These are phyloP conservation scores for Speoplatyrhinus poulsoni DNA, from an alignment of 2,113 vertebrate species.

Conservation along the genomic window DNA sequence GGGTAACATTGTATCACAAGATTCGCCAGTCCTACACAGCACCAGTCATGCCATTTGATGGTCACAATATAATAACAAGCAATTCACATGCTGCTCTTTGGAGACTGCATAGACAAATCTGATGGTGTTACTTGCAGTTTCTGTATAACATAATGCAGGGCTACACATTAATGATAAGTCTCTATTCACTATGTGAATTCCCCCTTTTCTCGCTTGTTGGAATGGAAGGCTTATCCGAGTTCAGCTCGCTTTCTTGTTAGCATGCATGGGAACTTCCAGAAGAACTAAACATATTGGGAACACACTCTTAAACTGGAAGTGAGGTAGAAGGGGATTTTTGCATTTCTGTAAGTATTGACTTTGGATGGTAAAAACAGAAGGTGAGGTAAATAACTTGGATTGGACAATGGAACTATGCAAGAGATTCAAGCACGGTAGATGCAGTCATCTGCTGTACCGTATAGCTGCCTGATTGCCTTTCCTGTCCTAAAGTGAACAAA, in stretches of 20 bases:
- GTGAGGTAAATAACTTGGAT: neutral
- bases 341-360: conserved; percentile 7
- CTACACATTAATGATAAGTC: conserved; percentile 52
- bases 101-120: conserved; percentile 5
- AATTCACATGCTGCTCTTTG: conserved; percentile 15
- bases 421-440: neutral
- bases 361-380: conserved; percentile 19
- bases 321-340: neutral
- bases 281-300: conserved; percentile 16
- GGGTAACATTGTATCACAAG: conserved; percentile 5
- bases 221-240: conserved; percentile 31
- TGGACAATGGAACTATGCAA: conserved; percentile 19
- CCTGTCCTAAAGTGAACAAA: conserved; percentile 18
- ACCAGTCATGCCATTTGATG: conserved; percentile 27
- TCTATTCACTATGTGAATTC: conserved; percentile 36
- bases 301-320: conserved; percentile 22
- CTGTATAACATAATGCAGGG: conserved; percentile 35
- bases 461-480: conserved; percentile 13
- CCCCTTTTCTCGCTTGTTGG: conserved; percentile 40
- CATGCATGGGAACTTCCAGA: conserved; percentile 18
- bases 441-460: neutral
- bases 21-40: neutral
- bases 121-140: conserved; percentile 6
- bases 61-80: conserved; percentile 33
- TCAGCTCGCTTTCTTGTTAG: conserved; percentile 33